Percentiles rank a stretch among this genome's conserved stretches.
These are phyloP conservation scores for Lepidostoma basale DNA, from an alignment of 1,140 invertebrate species.

Conservation along the genomic window DNA sequence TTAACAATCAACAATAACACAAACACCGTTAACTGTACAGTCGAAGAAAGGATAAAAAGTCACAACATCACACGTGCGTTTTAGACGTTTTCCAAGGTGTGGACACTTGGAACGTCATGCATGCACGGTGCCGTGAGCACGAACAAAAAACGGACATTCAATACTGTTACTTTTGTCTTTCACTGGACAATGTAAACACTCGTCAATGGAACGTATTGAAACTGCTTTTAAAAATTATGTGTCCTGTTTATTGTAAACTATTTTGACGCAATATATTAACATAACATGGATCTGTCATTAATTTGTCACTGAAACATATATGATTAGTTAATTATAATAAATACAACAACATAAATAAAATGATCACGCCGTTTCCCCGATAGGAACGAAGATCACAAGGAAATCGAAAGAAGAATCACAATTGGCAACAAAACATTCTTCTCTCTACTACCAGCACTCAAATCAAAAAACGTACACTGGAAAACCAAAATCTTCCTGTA, in stretches of 20 bases:
- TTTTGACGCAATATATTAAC: neutral
- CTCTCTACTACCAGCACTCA: no score
- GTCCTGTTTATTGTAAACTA: constrained; percentile 21
- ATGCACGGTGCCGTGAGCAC: constrained; percentile 38
- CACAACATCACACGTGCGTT: constrained; percentile 5
- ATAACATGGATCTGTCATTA: neutral
- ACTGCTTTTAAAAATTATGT: constrained; percentile 15
- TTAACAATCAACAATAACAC: neutral
- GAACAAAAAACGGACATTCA: constrained; percentile 41
- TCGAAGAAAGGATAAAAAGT: neutral
- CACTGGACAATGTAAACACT: constrained; percentile 16
- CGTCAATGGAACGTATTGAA: constrained; percentile 17
- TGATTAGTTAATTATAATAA: no score
- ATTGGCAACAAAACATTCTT: no score
- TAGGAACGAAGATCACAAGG: no score
- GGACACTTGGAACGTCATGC: constrained; percentile 12
- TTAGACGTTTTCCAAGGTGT: neutral
- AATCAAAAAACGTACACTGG: no score
- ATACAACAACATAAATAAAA: no score
- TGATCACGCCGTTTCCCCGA: no score
- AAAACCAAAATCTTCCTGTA: no score
- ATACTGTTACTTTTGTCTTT: constrained; percentile 30
- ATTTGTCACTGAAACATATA: constrained; percentile 2
- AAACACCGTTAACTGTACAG: neutral
- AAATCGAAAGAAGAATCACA: no score